Evolutionary conservation across 2,113 vertebrate species (phyloP).

Genomic region (Erythrolamprus reginae): DNA sequence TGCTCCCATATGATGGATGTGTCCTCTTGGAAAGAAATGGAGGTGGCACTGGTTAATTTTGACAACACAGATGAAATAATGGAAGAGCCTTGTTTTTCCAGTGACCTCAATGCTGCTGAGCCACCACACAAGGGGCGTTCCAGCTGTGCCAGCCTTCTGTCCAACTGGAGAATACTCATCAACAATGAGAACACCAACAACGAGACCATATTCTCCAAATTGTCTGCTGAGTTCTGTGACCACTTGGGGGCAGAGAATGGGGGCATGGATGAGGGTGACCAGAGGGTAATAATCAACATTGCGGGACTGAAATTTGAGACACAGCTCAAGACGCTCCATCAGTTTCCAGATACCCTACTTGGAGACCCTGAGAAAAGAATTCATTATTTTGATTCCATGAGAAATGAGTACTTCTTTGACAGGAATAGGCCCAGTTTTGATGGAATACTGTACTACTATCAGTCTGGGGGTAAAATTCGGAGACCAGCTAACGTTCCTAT

Average conservation of each 20-base stretch:
- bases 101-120: constrained; percentile 60
- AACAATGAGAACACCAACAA: constrained; percentile 75
- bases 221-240: constrained; percentile 77
- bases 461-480: constrained; percentile 90
- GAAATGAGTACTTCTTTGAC: constrained; percentile 97
- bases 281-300: constrained; percentile 92
- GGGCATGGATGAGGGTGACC: constrained; percentile 79
- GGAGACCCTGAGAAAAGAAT: constrained; percentile 87
- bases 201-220: constrained; percentile 79
- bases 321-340: constrained; percentile 83
- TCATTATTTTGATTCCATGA: constrained; percentile 95
- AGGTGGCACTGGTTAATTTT: constrained; percentile 87
- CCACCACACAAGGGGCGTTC: constrained; percentile 59
- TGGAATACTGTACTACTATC: constrained; percentile 95
- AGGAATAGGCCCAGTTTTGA: constrained; percentile 95
- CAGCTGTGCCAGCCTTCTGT: constrained; percentile 78
- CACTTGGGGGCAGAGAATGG: constrained; percentile 76
- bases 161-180: constrained; percentile 81
- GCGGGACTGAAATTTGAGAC: constrained; percentile 94
- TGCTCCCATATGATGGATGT: constrained; percentile 65
- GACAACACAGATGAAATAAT: constrained; percentile 78
- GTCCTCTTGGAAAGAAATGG: constrained; percentile 82
- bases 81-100: constrained; percentile 75
- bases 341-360: constrained; percentile 90
- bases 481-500: constrained; percentile 91